Evolutionary conservation across 2,888 invertebrate genomes (phyloP).

Genomic region (Phyto melanocephala): DNA sequence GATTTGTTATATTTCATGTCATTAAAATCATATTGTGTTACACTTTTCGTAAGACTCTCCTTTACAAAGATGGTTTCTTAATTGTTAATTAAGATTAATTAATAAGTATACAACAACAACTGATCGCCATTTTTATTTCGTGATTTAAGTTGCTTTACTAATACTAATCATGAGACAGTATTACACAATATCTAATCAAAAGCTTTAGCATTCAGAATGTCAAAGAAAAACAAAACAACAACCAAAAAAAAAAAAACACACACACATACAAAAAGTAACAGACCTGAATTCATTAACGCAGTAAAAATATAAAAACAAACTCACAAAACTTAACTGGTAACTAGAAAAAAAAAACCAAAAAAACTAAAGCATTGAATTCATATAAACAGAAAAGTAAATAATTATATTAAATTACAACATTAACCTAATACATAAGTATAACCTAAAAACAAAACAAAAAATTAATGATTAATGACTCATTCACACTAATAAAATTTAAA

Average conservation of each 20-base stretch:
- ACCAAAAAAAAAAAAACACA: too few species aligned
- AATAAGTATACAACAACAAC: too few species aligned
- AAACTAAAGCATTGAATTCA: not conserved
- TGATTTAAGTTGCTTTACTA: too few species aligned
- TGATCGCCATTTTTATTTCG: too few species aligned
- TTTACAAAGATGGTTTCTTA: too few species aligned
- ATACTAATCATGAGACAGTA: not conserved
- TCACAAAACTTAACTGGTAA: not conserved
- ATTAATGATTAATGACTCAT: constrained; percentile 10
- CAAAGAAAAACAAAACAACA: not conserved
- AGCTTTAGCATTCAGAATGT: not conserved
- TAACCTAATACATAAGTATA: not conserved
- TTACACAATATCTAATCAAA: constrained; percentile 12
- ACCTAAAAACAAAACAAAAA: not conserved
- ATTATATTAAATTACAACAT: not conserved
- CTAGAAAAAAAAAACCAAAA: not conserved
- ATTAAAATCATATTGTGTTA: too few species aligned
- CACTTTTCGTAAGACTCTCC: too few species aligned
- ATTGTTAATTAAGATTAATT: too few species aligned
- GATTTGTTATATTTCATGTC: too few species aligned
- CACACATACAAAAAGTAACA: too few species aligned
- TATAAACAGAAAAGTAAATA: too few species aligned
- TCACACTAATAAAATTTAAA: not conserved
- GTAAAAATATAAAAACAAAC: not conserved
- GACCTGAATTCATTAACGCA: not conserved